phyloP scores from a whole-genome alignment of 2,888 invertebrate genomes.

The Amiota communis region DNA sequence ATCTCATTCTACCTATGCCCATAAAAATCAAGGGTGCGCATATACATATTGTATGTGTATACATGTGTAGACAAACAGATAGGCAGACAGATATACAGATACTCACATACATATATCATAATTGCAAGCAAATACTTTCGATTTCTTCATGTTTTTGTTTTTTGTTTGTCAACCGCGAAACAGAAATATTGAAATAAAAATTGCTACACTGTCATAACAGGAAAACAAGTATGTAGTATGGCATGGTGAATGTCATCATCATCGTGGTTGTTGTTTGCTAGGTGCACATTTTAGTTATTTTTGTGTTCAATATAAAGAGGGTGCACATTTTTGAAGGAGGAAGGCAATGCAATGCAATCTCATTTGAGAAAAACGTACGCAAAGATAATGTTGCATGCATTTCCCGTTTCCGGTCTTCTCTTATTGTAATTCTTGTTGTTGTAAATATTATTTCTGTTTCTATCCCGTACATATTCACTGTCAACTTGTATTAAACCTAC shows the following conservation, averaged over 20 bases:
- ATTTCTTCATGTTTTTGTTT: background rate
- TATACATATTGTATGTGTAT: background rate
- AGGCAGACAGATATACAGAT: background rate
- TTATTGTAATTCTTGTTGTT: background rate
- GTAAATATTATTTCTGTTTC: background rate
- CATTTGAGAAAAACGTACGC: constrained; percentile 28
- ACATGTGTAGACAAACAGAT: no score
- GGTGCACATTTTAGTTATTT: background rate
- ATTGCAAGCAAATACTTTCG: constrained; percentile 8
- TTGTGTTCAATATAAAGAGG: no score
- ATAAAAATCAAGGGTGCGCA: background rate
- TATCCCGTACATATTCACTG: background rate
- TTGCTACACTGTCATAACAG: background rate
- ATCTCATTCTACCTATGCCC: background rate
- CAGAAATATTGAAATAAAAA: background rate
- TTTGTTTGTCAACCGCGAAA: background rate
- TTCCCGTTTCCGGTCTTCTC: constrained; percentile 55
- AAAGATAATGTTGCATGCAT: constrained; percentile 57
- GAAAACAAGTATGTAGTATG: background rate
- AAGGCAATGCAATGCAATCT: background rate
- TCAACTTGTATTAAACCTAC: background rate
- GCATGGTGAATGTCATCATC: background rate
- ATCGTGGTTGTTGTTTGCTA: background rate
- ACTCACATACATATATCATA: background rate
- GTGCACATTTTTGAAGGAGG: background rate